Conservation (phyloP, 2,888 invertebrate genomes). For the Thelaira solivaga region DNA sequence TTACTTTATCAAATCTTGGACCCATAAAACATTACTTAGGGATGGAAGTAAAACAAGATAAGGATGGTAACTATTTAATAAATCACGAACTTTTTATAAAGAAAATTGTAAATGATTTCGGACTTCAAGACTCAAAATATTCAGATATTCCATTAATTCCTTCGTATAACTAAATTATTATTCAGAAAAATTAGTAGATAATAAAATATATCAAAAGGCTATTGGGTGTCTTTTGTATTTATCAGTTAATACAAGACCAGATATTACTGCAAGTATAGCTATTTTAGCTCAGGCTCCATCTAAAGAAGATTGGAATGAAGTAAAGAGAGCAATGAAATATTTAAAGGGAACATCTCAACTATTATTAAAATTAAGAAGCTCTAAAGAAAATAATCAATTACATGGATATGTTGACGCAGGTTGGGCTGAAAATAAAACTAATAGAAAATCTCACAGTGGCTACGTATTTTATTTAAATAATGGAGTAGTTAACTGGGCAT, state of each 20-base stretch:
- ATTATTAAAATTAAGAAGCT: too few relatives aligned
- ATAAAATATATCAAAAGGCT: background rate
- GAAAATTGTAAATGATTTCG: background rate
- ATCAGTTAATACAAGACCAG: slow-evolving; percentile 16
- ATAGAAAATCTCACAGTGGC: too few relatives aligned
- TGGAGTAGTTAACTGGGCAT: background rate
- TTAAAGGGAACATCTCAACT: too few relatives aligned
- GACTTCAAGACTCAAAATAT: background rate
- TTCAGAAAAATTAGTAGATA: slow-evolving; percentile 2
- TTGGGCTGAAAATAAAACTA: background rate
- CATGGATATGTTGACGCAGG: too few relatives aligned
- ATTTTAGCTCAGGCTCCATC: background rate
- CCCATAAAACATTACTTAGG: background rate
- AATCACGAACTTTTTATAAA: slow-evolving; percentile 1
- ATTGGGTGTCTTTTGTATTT: slow-evolving; percentile 21
- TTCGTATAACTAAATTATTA: background rate
- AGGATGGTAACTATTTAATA: background rate
- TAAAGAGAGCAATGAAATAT: too few relatives aligned
- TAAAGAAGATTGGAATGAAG: background rate
- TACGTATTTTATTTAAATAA: background rate
- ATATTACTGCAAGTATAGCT: background rate
- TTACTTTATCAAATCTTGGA: background rate
- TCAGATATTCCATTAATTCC: slow-evolving; percentile 10
- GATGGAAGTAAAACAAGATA: background rate
- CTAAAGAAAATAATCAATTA: too few relatives aligned